Base-by-base conservation (phyloP, 1,140 invertebrate species). In the Heliconius congener region DNA sequence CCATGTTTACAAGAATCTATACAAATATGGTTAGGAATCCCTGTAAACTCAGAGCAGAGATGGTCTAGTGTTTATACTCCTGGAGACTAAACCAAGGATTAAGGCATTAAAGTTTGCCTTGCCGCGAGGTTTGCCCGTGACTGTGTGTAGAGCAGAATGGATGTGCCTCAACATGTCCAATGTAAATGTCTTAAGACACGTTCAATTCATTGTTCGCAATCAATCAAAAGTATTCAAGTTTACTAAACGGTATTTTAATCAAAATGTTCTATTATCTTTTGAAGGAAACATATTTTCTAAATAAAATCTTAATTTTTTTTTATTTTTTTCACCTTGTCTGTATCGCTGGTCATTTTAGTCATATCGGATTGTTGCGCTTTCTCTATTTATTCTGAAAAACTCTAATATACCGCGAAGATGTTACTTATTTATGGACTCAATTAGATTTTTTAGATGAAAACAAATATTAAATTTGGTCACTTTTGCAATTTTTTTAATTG, bases 101-200 rank as follows among this genome's bases (percentile, higher is more conserved):
- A 66, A 66, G 60, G 60, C 27, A 66, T 66, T 66, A 66, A 66
- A 66, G 60, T 66, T 66, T 66, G 60, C 27, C 60, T 66, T 66
- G 30, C 23, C 60, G 16, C 27, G 4, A 66, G 19, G 60, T 66
- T 66, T 66, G 3, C 13, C 16, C 60, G 27, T 30, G 27, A 16
- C 27, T 66, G 60, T 66, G 27, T 66, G 60, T 66, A 5, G 60
- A 66, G 30, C 60, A 30, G 60, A 66, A 66, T 30, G 60, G 60
- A 66, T 30, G 27, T 23, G 30, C 60, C 23, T 30, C 23, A 30
- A 66, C 3, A 30, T 30, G 60, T 66, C 13, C 60, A 66, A 30
- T 66, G 60, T 66, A 66, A 66, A 66, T 30, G 60, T 66, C 60
- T 66, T 66, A 66, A 66, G 60, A 66, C 60, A 30, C 60, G 60